phyloP scores from a whole-genome alignment of 2,113 vertebrate genomes.

The Ginglymostoma cirratum region DNA sequence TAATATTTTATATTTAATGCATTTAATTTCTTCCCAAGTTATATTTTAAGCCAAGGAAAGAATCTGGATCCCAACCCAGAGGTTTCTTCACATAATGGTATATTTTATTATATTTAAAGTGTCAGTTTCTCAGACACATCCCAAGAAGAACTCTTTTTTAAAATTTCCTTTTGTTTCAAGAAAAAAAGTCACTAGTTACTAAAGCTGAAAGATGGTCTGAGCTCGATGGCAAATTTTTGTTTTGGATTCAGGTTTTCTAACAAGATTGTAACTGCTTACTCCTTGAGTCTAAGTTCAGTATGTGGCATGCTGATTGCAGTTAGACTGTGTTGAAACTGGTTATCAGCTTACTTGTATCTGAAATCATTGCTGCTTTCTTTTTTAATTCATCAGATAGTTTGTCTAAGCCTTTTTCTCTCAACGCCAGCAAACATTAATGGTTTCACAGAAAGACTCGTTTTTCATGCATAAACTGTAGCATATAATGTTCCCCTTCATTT shows the following conservation, averaged over 20 bases:
- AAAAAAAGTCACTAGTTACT: not conserved
- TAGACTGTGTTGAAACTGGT: not conserved
- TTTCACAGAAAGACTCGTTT: too few species aligned
- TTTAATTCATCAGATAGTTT: too few species aligned
- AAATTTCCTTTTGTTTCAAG: not conserved
- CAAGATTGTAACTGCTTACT: not conserved
- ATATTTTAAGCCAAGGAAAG: not conserved
- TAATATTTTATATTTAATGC: not conserved
- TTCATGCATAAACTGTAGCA: too few species aligned
- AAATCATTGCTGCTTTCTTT: not conserved
- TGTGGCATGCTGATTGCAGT: not conserved
- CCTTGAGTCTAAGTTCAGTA: not conserved
- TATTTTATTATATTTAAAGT: not conserved
- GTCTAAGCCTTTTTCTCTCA: too few species aligned
- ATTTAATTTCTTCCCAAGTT: not conserved
- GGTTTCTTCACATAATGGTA: not conserved
- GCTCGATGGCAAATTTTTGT: not conserved
- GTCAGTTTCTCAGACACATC: not conserved
- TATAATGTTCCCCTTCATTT: too few species aligned
- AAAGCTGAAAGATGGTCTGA: not conserved
- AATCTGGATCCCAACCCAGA: too few species aligned
- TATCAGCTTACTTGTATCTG: not conserved
- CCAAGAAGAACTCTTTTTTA: not conserved
- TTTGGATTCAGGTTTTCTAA: not conserved
- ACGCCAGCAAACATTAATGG: too few species aligned